Conservation (phyloP, 2,797 vertebrate genomes). For the Betta splendens region DNA sequence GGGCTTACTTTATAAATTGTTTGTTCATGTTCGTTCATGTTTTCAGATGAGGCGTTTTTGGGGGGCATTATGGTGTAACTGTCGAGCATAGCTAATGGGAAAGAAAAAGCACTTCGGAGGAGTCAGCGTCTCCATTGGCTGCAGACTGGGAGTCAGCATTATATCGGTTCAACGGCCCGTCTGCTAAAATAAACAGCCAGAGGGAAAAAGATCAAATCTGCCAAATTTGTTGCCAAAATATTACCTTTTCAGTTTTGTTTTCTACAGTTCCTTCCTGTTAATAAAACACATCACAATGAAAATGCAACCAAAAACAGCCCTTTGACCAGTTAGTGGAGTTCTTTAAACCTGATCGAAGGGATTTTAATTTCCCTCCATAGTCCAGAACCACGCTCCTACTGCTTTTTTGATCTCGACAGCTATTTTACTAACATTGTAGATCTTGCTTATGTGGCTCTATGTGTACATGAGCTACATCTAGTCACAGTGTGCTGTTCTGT, state of each 20-base stretch:
- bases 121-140: conserved; percentile 26
- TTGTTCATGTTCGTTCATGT: conserved; percentile 79
- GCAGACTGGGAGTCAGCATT: conserved; percentile 29
- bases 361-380: conserved; percentile 16
- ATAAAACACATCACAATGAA: conserved; percentile 19
- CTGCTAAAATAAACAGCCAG: conserved; percentile 30
- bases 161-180: conserved; percentile 42
- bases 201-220: conserved; percentile 78
- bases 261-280: conserved; percentile 36
- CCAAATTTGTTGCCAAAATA: conserved; percentile 89
- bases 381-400: conserved; percentile 12
- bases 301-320: conserved; percentile 33
- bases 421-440: conserved; percentile 14
- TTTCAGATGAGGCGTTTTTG: conserved; percentile 64
- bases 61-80: conserved; percentile 69
- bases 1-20: conserved; percentile 81
- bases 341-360: conserved; percentile 20
- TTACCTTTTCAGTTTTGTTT: conserved; percentile 44
- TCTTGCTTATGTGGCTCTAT: conserved; percentile 36
- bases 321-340: conserved; percentile 38
- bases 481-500: conserved; percentile 64
- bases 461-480: conserved; percentile 56
- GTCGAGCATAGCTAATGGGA: conserved; percentile 83
- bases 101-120: conserved; percentile 74
- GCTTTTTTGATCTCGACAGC: conserved; percentile 15